Evolutionary conservation across 2,797 vertebrate genomes (phyloP).

Genomic region (Molossus molossus): DNA sequence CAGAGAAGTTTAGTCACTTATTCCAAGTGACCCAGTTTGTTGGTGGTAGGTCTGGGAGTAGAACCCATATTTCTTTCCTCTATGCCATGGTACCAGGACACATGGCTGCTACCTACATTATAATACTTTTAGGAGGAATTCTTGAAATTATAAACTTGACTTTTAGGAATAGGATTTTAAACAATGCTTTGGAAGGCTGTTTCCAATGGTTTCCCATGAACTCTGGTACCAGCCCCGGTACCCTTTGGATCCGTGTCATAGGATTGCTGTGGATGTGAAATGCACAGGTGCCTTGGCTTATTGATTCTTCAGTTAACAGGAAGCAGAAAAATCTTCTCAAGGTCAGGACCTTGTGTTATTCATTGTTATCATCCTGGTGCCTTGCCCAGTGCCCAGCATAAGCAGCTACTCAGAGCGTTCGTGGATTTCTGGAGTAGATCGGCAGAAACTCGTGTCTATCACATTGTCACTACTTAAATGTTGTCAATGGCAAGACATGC

Average conservation of each 20-base stretch:
- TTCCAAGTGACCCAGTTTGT: not conserved
- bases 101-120: not conserved
- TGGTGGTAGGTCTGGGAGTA: not conserved
- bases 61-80: not conserved
- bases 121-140: slow-evolving; percentile 27
- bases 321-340: not conserved
- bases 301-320: not conserved
- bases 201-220: slow-evolving; percentile 33
- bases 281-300: not conserved
- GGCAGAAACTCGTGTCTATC: not conserved
- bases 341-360: not conserved
- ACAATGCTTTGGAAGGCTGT: not conserved
- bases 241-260: not conserved
- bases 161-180: slow-evolving; percentile 55
- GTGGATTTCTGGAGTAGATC: not conserved
- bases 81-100: not conserved
- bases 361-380: not conserved
- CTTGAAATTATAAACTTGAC: slow-evolving; percentile 24
- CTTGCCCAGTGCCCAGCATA: not conserved
- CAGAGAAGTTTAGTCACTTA: not conserved
- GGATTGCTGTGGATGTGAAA: slow-evolving; percentile 26
- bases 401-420: not conserved
- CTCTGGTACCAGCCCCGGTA: not conserved
- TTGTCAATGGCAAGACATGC: not conserved
- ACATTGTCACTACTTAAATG: slow-evolving; percentile 30